A percentile compares a stretch with the other conserved stretches of the same genome.
Evolutionary conservation across 2,797 vertebrate genomes (phyloP).

Genomic region (Craterocephalus amniculus): DNA sequence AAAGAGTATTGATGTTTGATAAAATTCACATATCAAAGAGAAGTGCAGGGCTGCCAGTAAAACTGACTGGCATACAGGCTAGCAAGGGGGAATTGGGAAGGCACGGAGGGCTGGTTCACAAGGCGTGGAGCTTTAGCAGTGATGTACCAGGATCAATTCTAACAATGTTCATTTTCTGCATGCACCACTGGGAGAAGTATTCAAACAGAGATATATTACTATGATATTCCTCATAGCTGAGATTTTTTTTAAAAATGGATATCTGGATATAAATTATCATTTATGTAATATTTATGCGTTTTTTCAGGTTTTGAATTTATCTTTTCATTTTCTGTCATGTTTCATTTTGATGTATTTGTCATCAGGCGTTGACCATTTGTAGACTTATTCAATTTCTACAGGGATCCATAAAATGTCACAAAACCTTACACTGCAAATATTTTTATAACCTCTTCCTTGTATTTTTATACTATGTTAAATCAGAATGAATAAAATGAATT

Average conservation of each 20-base stretch:
- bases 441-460: background rate
- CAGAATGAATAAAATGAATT: background rate
- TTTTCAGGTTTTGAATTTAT: background rate
- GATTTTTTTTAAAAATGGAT: background rate
- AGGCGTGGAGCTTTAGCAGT: slow-evolving; percentile 48
- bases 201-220: slow-evolving; percentile 54
- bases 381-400: background rate
- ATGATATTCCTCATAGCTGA: slow-evolving; percentile 30
- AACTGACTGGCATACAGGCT: slow-evolving; percentile 38
- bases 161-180: slow-evolving; percentile 65
- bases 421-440: background rate
- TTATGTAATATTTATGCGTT: slow-evolving; percentile 11
- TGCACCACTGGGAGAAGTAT: slow-evolving; percentile 41
- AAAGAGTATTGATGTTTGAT: slow-evolving; percentile 73
- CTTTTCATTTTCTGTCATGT: background rate
- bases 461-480: background rate
- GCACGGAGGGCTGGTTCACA: slow-evolving; percentile 45
- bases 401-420: background rate
- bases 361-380: background rate
- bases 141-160: slow-evolving; percentile 57
- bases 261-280: slow-evolving; percentile 22
- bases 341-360: background rate
- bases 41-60: slow-evolving; percentile 51
- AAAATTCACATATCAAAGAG: slow-evolving; percentile 74
- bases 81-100: slow-evolving; percentile 20